Evolutionary conservation across 1,140 invertebrate species (phyloP), one percentile per base, ranked within the genome.

Genomic region (Himalopsyche phryganea): DNA sequence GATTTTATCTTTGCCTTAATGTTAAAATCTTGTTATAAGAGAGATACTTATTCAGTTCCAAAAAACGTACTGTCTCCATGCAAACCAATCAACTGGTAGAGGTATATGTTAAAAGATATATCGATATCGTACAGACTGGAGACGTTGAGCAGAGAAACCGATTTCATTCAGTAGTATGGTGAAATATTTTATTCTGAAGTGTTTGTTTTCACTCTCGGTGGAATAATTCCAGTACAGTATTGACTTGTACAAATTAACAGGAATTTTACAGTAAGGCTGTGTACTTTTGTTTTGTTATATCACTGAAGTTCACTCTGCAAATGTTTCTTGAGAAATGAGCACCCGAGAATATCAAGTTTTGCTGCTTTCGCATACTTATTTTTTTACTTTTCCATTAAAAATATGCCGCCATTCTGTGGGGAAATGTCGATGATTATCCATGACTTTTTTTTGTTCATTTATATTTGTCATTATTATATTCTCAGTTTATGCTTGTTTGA

Each of bases 281-380:
- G 19, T 19, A 48, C 46, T 48, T 49, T 55, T 23, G 51, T 55
- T 63, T 51, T 47, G 41, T 41, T 52, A 28, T 47, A 62, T 63
- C 56, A 63, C 52, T 45, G 15, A 57, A 50, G 40, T 63, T 63
- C 57, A 59, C 52, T 42, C 51, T 59, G 61, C 61, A 63, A 59
- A 63, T 60, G 57, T 63, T 63, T 60, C 61, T 63, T 57, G 44
- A 49, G 52, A 59, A 52, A 49, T 62, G 47, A 33, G 45, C 61
- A 52, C 15, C n/a, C 32, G 23, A 32, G 19, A 32, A 42, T 49
- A 20, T 50, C 19, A 46, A 51, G 40, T 61, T 49, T 55, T 50
- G 14, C 11, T 46, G 53, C 53, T 52, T 48, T 49, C 35, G 53
- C 13, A 45, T 36, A 40, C 1, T 20, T 52, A 35, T 28, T 28